A percentile compares a stretch with the other conserved stretches of the same genome.
Evolutionary conservation across 2,888 invertebrate genomes (phyloP).

Genomic region (Tipula vernalis): DNA sequence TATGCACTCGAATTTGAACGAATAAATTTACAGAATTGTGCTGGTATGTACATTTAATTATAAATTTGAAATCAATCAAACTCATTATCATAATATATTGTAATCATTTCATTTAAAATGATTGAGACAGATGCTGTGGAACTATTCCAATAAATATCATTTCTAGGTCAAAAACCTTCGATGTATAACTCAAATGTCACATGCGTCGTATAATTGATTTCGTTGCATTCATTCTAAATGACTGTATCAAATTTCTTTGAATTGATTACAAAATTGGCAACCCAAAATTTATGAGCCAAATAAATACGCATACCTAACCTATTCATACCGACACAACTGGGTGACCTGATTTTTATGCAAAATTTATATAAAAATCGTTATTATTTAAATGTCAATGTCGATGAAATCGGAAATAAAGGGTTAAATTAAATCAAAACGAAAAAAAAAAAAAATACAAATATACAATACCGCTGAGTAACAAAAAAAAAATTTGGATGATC

Average conservation of each 20-base stretch:
- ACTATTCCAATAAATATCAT: not conserved
- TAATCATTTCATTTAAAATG: not conserved
- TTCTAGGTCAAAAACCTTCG: not conserved
- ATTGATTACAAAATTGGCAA: not conserved
- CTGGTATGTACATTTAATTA: not conserved
- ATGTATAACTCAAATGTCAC: not conserved
- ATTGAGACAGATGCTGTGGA: not conserved
- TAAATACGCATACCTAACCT: not conserved
- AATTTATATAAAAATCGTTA: not conserved
- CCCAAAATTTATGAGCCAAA: not conserved
- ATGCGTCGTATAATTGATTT: not conserved
- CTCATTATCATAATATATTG: not conserved
- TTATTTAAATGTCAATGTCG: not conserved
- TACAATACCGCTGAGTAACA: not conserved
- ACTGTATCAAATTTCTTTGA: not conserved
- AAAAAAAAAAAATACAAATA: not conserved
- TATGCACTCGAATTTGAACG: not conserved
- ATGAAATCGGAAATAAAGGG: not conserved
- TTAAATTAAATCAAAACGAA: not conserved
- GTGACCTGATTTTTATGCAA: not conserved
- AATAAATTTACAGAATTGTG: not conserved
- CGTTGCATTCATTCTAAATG: not conserved
- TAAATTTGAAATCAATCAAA: not conserved
- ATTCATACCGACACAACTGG: not conserved
- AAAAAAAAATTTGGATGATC: not conserved